A percentile compares a stretch with the other conserved stretches of the same genome.
Evolutionary conservation across 1,140 invertebrate species (phyloP).

Genomic region (Sitobion miscanthi): DNA sequence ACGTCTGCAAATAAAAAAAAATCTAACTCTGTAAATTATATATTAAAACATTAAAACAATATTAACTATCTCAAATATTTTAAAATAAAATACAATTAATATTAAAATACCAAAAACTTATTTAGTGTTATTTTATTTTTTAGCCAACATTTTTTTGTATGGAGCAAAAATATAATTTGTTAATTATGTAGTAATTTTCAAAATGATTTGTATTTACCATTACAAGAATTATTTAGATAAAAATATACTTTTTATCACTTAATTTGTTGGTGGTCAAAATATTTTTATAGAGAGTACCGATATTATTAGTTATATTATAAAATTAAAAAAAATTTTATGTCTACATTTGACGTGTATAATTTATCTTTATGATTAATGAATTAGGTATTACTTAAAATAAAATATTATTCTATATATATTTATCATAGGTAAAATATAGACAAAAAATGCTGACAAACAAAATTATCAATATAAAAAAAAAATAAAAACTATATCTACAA

Average conservation of each 20-base stretch:
- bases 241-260: not conserved
- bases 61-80: slow-evolving; percentile 26
- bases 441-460: not conserved
- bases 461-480: slow-evolving; percentile 3
- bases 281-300: not conserved
- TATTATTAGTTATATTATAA: not conserved
- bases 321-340: not conserved
- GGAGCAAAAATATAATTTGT: not conserved
- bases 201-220: not conserved
- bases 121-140: not conserved
- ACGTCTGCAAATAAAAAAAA: slow-evolving; percentile 82
- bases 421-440: not conserved
- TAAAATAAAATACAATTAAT: not conserved
- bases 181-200: too few species aligned
- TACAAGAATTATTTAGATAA: not conserved
- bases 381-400: too few species aligned
- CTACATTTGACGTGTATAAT: not conserved
- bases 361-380: too few species aligned
- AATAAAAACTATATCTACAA: not conserved
- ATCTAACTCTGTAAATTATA: slow-evolving; percentile 51
- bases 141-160: not conserved
- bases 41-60: slow-evolving; percentile 12
- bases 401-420: too few species aligned
- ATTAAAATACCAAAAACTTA: not conserved
- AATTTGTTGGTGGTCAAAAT: not conserved